phyloP scores from a whole-genome alignment of 2,113 vertebrate species.

The Platysternon megacephalum region DNA sequence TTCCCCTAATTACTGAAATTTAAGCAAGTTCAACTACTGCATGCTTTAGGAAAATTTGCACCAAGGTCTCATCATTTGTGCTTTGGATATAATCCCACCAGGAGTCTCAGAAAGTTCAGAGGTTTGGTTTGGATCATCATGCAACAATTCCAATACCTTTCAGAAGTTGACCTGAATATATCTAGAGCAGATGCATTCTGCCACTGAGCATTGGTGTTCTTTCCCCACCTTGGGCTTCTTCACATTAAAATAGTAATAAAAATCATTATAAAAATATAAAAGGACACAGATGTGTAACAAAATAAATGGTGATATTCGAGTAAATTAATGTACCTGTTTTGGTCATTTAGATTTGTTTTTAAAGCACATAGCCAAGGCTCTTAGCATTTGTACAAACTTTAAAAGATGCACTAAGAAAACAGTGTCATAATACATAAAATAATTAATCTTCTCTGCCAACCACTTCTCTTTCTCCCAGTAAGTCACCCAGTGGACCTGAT shows the following conservation, averaged over 20 bases:
- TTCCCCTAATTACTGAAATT: slow-evolving; percentile 27
- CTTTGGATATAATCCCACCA: not conserved
- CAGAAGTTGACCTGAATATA: not conserved
- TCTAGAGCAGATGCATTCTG: not conserved
- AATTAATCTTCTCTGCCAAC: not conserved
- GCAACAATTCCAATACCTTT: not conserved
- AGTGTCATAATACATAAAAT: not conserved
- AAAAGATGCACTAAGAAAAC: not conserved
- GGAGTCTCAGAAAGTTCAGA: not conserved
- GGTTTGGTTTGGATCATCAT: slow-evolving; percentile 1
- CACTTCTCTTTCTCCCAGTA: not conserved
- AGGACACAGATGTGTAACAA: not conserved
- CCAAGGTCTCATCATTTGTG: not conserved
- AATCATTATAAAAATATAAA: not conserved
- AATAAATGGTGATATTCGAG: not conserved
- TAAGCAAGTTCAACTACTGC: slow-evolving; percentile 36
- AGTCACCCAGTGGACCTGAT: not conserved
- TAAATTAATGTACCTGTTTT: not conserved
- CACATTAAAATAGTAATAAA: not conserved
- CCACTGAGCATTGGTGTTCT: not conserved
- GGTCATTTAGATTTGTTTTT: slow-evolving; percentile 12
- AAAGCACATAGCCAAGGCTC: slow-evolving; percentile 1
- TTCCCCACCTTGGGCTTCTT: not conserved
- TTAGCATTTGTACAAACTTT: not conserved
- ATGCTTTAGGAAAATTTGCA: slow-evolving; percentile 20